phyloP scores from a whole-genome alignment of 1,140 invertebrate species.

The honey bee (Apis mellifera) region Amel_HAv3.1 CM009940.2:1254001-1254500 shows the following conservation, averaged over 20 bases:
- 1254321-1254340: background rate
- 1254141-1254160: background rate
- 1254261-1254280: constrained; percentile 34
- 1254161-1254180: background rate
- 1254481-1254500: constrained; percentile 62
- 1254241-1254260: constrained; percentile 27
- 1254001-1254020: no score
- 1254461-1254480: constrained; percentile 55
- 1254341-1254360: background rate
- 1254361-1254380: background rate
- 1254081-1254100: no score
- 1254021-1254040: no score
- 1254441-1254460: constrained; percentile 24
- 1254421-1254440: constrained; percentile 24
- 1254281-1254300: constrained; percentile 19
- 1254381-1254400: constrained; percentile 14
- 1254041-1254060: no score
- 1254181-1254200: background rate
- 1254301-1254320: background rate
- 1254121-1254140: no score
- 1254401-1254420: constrained; percentile 26
- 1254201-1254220: constrained; percentile 20
- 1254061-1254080: no score
- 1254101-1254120: no score
- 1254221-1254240: constrained; percentile 36